Percentiles rank a stretch among this genome's conserved stretches.
Conservation (phyloP, 2,888 invertebrate species). For the Gortyna flavago region DNA sequence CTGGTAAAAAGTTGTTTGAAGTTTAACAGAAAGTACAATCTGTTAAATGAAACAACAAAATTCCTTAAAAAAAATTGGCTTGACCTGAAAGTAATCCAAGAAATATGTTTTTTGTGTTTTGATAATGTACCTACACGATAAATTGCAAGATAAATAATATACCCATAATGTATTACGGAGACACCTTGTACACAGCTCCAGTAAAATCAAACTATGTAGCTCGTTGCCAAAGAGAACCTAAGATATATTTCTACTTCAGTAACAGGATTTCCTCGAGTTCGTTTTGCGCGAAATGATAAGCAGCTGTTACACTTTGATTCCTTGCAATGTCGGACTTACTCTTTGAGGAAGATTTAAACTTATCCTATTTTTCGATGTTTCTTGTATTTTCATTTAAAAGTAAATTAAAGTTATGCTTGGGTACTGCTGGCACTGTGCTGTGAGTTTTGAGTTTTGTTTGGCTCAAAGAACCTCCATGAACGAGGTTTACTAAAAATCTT, state of each 20-base stretch:
- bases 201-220: not conserved
- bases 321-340: conserved; percentile 20
- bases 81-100: not conserved
- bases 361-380: not conserved
- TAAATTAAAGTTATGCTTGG: not conserved
- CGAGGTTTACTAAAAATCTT: too few relatives aligned
- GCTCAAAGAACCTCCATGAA: not conserved
- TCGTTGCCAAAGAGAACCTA: not conserved
- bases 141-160: not conserved
- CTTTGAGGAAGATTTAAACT: conserved; percentile 1
- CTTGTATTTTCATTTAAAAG: conserved; percentile 4
- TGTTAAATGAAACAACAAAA: not conserved
- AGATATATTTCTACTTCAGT: conserved; percentile 18
- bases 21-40: not conserved
- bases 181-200: not conserved
- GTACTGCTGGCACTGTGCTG: not conserved
- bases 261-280: conserved; percentile 27
- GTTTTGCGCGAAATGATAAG: conserved; percentile 33
- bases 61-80: not conserved
- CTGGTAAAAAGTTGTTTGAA: not conserved
- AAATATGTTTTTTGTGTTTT: not conserved
- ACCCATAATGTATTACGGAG: too few relatives aligned
- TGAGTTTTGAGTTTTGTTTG: not conserved
- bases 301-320: conserved; percentile 37
- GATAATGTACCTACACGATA: not conserved